These are phyloP conservation scores for Rhincodon typus DNA, from an alignment of 2,797 vertebrate species.

Conservation along the genomic window DNA sequence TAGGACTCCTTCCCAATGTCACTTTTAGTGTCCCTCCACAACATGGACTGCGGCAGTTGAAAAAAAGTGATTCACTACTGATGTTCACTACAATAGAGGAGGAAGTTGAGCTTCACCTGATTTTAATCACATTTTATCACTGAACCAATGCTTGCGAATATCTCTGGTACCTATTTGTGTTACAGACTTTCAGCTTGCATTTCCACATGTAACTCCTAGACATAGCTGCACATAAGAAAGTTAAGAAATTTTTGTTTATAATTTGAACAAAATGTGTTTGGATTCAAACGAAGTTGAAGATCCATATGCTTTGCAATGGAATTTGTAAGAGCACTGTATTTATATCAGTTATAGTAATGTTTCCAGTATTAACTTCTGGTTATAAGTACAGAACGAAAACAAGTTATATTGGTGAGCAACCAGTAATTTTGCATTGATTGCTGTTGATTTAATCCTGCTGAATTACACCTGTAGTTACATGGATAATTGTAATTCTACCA, in stretches of 20 bases:
- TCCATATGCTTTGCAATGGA: background rate
- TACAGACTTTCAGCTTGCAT: background rate
- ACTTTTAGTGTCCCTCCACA: too few relatives aligned
- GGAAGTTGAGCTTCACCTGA: background rate
- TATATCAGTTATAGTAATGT: background rate
- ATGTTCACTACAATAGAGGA: background rate
- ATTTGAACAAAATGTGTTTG: background rate
- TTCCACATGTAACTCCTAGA: background rate
- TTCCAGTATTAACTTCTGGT: background rate
- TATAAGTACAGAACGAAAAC: background rate
- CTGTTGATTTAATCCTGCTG: background rate
- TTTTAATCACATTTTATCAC: background rate
- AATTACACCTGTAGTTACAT: background rate
- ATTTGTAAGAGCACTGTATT: background rate
- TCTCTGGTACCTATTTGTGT: background rate
- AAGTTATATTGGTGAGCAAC: background rate
- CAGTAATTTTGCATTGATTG: background rate
- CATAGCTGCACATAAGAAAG: background rate
- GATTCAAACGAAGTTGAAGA: background rate
- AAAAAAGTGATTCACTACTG: too few relatives aligned
- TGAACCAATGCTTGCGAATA: background rate
- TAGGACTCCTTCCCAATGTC: too few relatives aligned
- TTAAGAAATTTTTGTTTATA: slow-evolving; percentile 1
- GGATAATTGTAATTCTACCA: background rate
- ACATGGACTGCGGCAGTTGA: too few relatives aligned